phyloP scores from a whole-genome alignment of 1,140 invertebrate genomes.

The Drosophila malerkotliana region DNA sequence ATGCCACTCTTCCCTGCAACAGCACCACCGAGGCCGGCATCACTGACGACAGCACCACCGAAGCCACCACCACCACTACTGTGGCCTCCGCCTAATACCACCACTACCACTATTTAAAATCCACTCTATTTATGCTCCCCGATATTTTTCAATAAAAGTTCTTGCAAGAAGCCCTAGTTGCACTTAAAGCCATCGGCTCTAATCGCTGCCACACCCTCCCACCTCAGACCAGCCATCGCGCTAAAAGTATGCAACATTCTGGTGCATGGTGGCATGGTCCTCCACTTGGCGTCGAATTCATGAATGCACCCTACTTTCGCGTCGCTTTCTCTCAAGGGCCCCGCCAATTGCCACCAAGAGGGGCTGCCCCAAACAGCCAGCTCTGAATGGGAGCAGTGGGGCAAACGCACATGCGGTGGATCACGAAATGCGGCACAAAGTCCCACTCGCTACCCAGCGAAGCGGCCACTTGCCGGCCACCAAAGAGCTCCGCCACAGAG shows the following conservation, averaged over 20 bases:
- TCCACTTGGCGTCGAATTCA: slow-evolving; percentile 59
- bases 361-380: slow-evolving; percentile 49
- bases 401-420: slow-evolving; percentile 48
- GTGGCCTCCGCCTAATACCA: not conserved
- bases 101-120: no score
- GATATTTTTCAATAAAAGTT: not conserved
- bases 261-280: slow-evolving; percentile 18
- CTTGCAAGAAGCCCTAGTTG: not conserved
- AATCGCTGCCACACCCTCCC: not conserved
- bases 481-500: slow-evolving; percentile 7
- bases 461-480: slow-evolving; percentile 41
- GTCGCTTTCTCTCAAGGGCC: slow-evolving; percentile 5
- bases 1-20: slow-evolving; percentile 4
- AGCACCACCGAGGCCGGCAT: slow-evolving; percentile 1
- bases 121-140: not conserved
- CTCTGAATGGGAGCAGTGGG: slow-evolving; percentile 21
- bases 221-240: not conserved
- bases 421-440: slow-evolving; percentile 61
- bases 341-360: slow-evolving; percentile 22
- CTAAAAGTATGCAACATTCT: slow-evolving; percentile 66
- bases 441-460: slow-evolving; percentile 41
- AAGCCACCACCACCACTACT: not conserved
- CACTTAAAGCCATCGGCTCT: no score
- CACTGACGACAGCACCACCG: not conserved
- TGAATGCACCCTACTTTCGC: slow-evolving; percentile 49